These are phyloP conservation scores for Campoletis raptor DNA, from an alignment of 2,888 invertebrate genomes.

Conservation along the genomic window DNA sequence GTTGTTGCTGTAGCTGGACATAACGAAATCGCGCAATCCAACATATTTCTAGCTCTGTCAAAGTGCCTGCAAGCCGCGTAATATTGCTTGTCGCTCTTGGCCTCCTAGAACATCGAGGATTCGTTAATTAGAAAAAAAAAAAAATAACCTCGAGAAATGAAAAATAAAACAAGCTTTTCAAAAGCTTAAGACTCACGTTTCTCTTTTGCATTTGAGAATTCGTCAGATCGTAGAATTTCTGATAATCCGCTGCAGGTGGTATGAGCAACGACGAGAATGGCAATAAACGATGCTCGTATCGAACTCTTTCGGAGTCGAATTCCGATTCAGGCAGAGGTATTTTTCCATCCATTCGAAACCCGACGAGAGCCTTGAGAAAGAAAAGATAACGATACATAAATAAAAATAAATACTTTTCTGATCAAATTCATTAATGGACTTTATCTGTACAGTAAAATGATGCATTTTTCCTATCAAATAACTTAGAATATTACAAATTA, in stretches of 20 bases:
- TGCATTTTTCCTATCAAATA: background rate
- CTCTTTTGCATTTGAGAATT: conserved; percentile 79
- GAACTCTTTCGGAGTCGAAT: conserved; percentile 97
- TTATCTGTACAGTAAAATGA: background rate
- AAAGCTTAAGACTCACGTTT: conserved; percentile 76
- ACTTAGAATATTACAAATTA: background rate
- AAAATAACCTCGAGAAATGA: background rate
- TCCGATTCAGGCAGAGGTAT: conserved; percentile 93
- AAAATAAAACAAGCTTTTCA: background rate
- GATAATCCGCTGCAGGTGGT: conserved; percentile 96
- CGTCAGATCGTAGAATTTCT: conserved; percentile 95
- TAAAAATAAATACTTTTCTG: background rate
- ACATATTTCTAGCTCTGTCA: conserved; percentile 94
- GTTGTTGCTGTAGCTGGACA: conserved; percentile 87
- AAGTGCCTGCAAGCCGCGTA: conserved; percentile 96
- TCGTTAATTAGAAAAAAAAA: background rate
- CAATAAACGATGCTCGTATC: conserved; percentile 97
- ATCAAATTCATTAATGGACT: background rate
- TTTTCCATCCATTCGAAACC: conserved; percentile 95
- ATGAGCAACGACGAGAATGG: conserved; percentile 94
- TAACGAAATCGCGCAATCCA: conserved; percentile 93
- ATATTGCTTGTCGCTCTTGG: conserved; percentile 86
- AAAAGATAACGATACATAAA: background rate
- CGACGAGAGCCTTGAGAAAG: conserved; percentile 91
- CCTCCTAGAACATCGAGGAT: conserved; percentile 74